Percentiles rank a stretch among this genome's conserved stretches.
These are phyloP conservation scores for Melanotaenia parkinsoni DNA, from an alignment of 2,797 vertebrate genomes.

Conservation along the genomic window DNA sequence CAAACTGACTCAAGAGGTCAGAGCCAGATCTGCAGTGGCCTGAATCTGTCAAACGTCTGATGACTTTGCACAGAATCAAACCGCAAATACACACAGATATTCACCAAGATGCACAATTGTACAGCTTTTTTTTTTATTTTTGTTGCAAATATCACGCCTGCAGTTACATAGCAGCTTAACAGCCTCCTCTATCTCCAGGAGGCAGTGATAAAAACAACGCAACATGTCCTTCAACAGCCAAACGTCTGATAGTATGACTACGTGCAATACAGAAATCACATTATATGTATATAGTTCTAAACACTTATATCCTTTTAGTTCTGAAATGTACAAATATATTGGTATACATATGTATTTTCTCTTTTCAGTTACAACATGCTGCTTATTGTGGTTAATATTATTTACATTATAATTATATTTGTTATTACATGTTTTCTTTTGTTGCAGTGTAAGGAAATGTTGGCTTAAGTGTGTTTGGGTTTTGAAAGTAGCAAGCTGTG, in stretches of 20 bases:
- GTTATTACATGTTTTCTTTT: constrained; percentile 59
- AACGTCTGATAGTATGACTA: constrained; percentile 87
- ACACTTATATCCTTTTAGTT: constrained; percentile 77
- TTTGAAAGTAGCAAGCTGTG: constrained; percentile 71
- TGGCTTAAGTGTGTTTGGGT: constrained; percentile 81
- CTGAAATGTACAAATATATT: constrained; percentile 85
- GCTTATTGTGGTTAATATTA: constrained; percentile 89
- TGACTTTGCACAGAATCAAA: constrained; percentile 13
- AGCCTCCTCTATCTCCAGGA: constrained; percentile 37
- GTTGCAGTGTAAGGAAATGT: constrained; percentile 71
- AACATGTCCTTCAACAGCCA: constrained; percentile 80
- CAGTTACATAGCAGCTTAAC: constrained; percentile 42
- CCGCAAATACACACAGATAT: constrained; percentile 5
- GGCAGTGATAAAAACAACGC: constrained; percentile 48
- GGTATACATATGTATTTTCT: constrained; percentile 83
- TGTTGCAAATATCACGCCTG: constrained; percentile 31
- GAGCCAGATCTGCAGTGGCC: constrained; percentile 4
- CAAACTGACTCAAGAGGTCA: constrained; percentile 4
- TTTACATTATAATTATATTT: constrained; percentile 68
- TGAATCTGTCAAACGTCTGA: not conserved
- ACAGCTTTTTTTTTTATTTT: constrained; percentile 40
- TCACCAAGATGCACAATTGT: constrained; percentile 35
- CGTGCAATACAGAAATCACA: constrained; percentile 93
- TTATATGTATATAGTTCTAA: constrained; percentile 80
- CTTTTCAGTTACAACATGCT: constrained; percentile 91